Evolutionary conservation across 1,140 invertebrate genomes (phyloP), one percentile per base, ranked within the genome.

Genomic region (Cotesia typhae): DNA sequence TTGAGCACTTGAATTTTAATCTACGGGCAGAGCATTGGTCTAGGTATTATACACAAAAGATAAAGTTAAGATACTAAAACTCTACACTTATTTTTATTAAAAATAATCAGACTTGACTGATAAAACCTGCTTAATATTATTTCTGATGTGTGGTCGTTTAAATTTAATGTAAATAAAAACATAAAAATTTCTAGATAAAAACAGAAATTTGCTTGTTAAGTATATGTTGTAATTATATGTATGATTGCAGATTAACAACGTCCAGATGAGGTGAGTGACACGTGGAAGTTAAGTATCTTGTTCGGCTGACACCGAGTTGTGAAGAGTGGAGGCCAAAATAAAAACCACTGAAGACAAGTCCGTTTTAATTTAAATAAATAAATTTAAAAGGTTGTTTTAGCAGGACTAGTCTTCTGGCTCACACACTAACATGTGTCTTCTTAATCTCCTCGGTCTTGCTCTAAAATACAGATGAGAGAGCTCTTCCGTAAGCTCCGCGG

Each of bases 401-500:
- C 10, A 52, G 52, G 35, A 35, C 35, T 63, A 37, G 60, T 37
- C 36, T 9, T 37, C 36, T 9, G 41, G 1, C 47, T 17, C 38
- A 10, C n/a, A n/a, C 14, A 35, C 28, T n/a, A 10, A 57, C 20
- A 20, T 17, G 61, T 59, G 35, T 64, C 41, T 53, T 63, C 67
- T 64, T 47, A 6, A 9, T 47, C 41, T 47, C 6, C 41, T 47
- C 6, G 10, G 10, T 9, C 41, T 47, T 28, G 28, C 28, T 28
- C 28, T 28, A 28, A 28, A 28, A 28, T 28, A 28, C 28, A 28
- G 28, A 28, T 28, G 28, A 28, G 28, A 28, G 28, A 28, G 28
- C 28, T 74, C 74, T 68, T 74, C 74, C 75, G 77, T 76, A 81
- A 81, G 77, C 78, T 75, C 79, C 70, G 73, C 66, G 70, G 75